Evolutionary conservation across 1,140 invertebrate species (phyloP).

Genomic region (Zaprionus kolodkinae): DNA sequence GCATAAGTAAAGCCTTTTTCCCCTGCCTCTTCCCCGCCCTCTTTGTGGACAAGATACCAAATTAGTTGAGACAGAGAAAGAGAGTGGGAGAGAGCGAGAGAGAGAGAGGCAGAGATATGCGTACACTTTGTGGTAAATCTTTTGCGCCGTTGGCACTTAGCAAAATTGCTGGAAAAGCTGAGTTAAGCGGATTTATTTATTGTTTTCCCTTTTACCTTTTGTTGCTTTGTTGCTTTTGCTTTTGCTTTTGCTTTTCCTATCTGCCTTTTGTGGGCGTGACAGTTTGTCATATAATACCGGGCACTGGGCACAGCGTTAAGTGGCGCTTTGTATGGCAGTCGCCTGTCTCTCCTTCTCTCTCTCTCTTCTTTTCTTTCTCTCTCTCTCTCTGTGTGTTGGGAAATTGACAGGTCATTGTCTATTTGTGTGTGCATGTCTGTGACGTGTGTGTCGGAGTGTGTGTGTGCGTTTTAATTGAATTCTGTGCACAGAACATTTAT

Average conservation of each 20-base stretch:
- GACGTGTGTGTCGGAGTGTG: background rate
- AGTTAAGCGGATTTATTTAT: conserved; percentile 81
- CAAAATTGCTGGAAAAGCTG: conserved; percentile 65
- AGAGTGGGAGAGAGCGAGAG: background rate
- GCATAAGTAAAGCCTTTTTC: conserved; percentile 52
- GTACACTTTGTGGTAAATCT: conserved; percentile 41
- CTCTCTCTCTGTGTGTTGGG: conserved; percentile 3
- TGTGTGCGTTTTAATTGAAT: conserved; percentile 70
- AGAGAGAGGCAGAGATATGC: background rate
- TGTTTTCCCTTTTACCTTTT: conserved; percentile 35
- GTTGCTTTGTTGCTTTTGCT: background rate
- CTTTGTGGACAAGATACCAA: conserved; percentile 46
- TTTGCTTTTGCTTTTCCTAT: conserved; percentile 13
- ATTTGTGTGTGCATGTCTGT: background rate
- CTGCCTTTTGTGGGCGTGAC: conserved; percentile 59
- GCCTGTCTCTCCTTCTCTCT: background rate
- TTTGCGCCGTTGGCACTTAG: conserved; percentile 55
- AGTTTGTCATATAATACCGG: conserved; percentile 71
- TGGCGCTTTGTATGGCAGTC: conserved; percentile 33
- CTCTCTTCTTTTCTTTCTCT: background rate
- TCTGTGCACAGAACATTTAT: conserved; percentile 71
- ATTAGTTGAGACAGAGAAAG: conserved; percentile 50
- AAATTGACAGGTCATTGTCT: conserved; percentile 70
- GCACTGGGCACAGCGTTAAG: conserved; percentile 52
- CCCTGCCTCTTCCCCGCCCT: background rate